phyloP scores from a whole-genome alignment of 2,113 vertebrate genomes.

The Mobula hypostoma region DNA sequence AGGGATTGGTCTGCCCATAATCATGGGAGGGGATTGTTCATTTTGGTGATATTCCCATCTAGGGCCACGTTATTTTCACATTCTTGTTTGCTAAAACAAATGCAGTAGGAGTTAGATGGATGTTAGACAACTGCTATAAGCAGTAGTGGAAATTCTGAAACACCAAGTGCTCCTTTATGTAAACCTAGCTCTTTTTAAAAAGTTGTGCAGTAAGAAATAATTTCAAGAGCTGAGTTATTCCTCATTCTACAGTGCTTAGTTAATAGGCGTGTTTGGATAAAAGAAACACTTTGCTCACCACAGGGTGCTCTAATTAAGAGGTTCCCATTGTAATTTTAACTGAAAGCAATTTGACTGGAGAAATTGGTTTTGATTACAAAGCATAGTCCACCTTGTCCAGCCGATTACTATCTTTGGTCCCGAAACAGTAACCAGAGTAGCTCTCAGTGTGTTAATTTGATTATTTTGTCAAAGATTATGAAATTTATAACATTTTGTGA shows the following conservation, averaged over 20 bases:
- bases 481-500: not conserved
- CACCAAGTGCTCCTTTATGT: not conserved
- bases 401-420: not conserved
- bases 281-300: constrained; percentile 20
- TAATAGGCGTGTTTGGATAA: constrained; percentile 35
- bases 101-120: not conserved
- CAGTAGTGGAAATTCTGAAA: not conserved
- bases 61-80: not conserved
- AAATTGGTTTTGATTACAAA: constrained; percentile 24
- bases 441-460: not conserved
- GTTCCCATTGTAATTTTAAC: constrained; percentile 27
- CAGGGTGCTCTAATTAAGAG: constrained; percentile 37
- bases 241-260: constrained; percentile 31
- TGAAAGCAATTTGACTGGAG: constrained; percentile 26
- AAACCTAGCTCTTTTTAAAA: not conserved
- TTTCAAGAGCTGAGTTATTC: constrained; percentile 9
- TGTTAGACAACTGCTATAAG: not conserved
- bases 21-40: not conserved
- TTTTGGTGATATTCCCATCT: not conserved
- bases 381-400: constrained; percentile 13
- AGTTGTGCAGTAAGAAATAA: not conserved
- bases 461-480: not conserved
- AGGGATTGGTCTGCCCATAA: not conserved
- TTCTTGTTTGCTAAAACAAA: not conserved
- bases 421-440: not conserved